phyloP scores from a whole-genome alignment of 2,888 invertebrate genomes.

The Chaetoderma sp. region DNA sequence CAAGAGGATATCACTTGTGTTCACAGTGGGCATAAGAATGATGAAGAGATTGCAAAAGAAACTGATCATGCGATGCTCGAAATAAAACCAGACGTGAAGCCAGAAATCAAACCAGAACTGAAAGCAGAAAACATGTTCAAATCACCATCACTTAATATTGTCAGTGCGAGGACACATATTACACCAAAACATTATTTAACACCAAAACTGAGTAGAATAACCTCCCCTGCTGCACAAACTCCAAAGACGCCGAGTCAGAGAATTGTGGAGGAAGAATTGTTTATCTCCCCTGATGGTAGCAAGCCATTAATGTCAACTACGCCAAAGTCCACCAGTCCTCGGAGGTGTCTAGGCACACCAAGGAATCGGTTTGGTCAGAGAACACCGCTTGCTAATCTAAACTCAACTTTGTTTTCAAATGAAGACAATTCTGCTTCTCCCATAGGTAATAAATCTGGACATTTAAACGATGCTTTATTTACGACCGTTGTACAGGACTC shows the following conservation, averaged over 20 bases:
- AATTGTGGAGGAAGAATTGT: constrained; percentile 41
- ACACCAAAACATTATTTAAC: not conserved
- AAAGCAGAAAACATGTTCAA: not conserved
- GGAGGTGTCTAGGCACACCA: no score
- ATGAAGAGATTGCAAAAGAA: no score
- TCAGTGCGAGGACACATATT: not conserved
- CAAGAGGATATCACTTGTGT: no score
- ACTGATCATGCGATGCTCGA: no score
- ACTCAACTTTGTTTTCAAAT: no score
- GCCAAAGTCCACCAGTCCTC: constrained; percentile 9
- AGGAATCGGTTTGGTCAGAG: no score
- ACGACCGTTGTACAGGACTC: constrained; percentile 28
- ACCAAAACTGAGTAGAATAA: not conserved
- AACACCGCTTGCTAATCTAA: no score
- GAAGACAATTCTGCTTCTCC: no score
- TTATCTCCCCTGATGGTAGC: constrained; percentile 48
- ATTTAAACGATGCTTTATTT: no score
- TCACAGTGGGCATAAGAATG: no score
- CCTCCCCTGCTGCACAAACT: not conserved
- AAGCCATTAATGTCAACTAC: constrained; percentile 41
- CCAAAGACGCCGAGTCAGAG: constrained; percentile 14
- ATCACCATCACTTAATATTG: not conserved
- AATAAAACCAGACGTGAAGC: not conserved
- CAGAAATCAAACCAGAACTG: not conserved
- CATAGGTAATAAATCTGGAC: no score